Percentiles rank a stretch among this genome's conserved stretches.
These are phyloP conservation scores for Zaprionus lachaisei DNA, from an alignment of 1,140 invertebrate species.

Conservation along the genomic window DNA sequence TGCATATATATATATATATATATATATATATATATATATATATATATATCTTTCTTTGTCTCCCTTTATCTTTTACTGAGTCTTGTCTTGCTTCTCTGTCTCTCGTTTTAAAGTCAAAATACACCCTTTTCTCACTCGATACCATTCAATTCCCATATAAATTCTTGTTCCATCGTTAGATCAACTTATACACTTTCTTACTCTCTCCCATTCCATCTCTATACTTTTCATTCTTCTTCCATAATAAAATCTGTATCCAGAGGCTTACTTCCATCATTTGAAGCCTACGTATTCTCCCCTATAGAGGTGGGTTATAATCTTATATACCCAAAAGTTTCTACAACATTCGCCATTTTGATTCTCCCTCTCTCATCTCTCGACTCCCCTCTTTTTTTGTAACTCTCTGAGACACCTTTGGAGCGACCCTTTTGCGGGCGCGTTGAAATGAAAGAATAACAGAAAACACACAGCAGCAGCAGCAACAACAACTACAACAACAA, in stretches of 20 bases:
- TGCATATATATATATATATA: too few species aligned
- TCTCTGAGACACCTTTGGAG: slow-evolving; percentile 48
- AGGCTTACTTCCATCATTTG: too few species aligned
- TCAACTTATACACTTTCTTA: neutral
- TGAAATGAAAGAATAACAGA: slow-evolving; percentile 76
- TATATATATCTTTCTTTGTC: neutral
- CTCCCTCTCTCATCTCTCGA: neutral
- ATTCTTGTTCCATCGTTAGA: neutral
- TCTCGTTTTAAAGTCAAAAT: neutral
- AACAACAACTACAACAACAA: slow-evolving; percentile 24
- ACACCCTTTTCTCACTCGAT: neutral
- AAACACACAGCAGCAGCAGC: slow-evolving; percentile 45
- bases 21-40: too few species aligned
- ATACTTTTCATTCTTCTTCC: neutral
- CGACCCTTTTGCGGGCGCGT: slow-evolving; percentile 58
- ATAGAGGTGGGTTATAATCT: neutral
- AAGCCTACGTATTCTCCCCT: neutral
- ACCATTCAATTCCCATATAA: neutral
- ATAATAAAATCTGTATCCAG: neutral
- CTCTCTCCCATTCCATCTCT: neutral
- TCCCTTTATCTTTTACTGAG: too few species aligned
- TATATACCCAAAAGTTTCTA: too few species aligned
- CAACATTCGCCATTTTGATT: slow-evolving; percentile 34
- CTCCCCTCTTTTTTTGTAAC: slow-evolving; percentile 11
- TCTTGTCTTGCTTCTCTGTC: neutral